Conservation (phyloP, 2,797 vertebrate genomes). For the Manis javanica region DNA sequence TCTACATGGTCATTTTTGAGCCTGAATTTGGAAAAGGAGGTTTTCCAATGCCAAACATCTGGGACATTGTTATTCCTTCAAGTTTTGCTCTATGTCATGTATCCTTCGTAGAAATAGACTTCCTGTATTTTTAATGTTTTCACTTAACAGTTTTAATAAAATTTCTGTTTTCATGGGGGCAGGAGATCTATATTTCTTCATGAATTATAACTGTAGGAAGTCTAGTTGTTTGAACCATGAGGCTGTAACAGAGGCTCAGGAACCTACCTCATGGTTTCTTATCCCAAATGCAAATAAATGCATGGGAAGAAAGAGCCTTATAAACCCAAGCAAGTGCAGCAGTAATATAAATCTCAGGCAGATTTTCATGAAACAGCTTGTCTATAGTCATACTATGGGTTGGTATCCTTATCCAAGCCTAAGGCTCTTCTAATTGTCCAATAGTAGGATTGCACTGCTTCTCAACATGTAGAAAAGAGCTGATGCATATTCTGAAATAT, state of each 20-base stretch:
- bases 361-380: not conserved
- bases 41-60: not conserved
- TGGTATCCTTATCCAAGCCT: not conserved
- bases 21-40: not conserved
- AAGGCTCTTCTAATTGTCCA: not conserved
- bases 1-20: not conserved
- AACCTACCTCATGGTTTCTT: not conserved
- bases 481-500: not conserved
- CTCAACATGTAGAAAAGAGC: not conserved
- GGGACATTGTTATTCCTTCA: not conserved
- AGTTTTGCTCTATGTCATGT: not conserved
- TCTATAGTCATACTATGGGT: not conserved
- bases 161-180: not conserved
- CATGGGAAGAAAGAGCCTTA: not conserved
- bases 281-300: not conserved
- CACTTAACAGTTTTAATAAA: slow-evolving; percentile 5
- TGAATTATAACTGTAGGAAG: not conserved
- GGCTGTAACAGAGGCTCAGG: not conserved
- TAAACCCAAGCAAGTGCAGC: not conserved
- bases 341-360: not conserved
- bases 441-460: not conserved
- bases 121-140: slow-evolving; percentile 7
- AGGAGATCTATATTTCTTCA: not conserved
- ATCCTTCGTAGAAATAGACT: not conserved
- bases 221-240: not conserved